Evolutionary conservation across 2,797 vertebrate genomes (phyloP).

Genomic region (Dipus sagitta): DNA sequence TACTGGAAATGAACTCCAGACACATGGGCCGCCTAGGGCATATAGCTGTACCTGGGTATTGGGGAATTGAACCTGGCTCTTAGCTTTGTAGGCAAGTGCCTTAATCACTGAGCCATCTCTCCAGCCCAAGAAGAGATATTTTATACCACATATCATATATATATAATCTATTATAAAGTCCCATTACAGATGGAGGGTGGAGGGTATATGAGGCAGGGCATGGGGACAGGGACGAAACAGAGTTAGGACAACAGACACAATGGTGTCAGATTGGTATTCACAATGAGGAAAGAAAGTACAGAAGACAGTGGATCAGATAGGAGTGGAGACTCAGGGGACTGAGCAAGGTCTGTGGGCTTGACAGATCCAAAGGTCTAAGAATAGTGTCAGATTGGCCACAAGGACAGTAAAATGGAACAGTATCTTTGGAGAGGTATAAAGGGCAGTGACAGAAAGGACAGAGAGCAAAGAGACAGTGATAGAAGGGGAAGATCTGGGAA

Average conservation of each 20-base stretch:
- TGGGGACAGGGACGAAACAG: neutral
- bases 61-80: too few relatives aligned
- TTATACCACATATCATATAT: too few relatives aligned
- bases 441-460: neutral
- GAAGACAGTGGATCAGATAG: neutral
- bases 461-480: neutral
- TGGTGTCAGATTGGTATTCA: neutral
- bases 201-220: too few relatives aligned
- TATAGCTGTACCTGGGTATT: too few relatives aligned
- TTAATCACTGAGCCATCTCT: too few relatives aligned
- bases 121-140: too few relatives aligned
- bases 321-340: too few relatives aligned
- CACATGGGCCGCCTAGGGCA: too few relatives aligned
- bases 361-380: neutral
- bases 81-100: too few relatives aligned
- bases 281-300: too few relatives aligned
- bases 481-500: neutral
- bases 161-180: neutral
- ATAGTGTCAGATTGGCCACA: neutral
- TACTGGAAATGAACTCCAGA: too few relatives aligned
- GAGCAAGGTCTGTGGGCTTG: neutral
- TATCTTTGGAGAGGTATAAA: neutral
- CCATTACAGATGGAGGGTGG: neutral
- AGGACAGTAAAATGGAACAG: neutral
- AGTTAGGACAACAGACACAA: neutral